Conservation (phyloP, 2,113 vertebrate species). For the Cettia cetti region DNA sequence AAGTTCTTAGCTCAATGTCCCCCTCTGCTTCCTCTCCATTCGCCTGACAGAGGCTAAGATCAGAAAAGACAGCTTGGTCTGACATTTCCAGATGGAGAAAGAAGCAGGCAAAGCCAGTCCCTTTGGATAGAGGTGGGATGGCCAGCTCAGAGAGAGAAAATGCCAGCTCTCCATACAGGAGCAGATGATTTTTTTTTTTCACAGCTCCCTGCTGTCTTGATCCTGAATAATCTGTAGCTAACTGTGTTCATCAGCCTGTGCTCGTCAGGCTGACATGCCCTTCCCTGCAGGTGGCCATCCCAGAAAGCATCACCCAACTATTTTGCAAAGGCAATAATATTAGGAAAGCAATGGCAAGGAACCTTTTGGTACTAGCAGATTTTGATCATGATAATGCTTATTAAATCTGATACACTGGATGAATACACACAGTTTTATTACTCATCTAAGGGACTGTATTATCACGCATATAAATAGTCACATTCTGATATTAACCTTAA, state of each 20-base stretch:
- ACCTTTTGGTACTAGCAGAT: neutral
- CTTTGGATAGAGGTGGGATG: neutral
- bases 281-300: neutral
- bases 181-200: neutral
- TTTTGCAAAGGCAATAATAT: neutral
- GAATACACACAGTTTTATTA: neutral
- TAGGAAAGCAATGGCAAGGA: neutral
- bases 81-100: neutral
- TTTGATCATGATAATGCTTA: neutral
- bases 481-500: neutral
- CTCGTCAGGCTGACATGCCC: neutral
- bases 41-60: neutral
- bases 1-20: neutral
- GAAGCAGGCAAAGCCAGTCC: neutral
- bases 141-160: neutral
- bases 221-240: conserved; percentile 23
- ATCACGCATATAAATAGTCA: neutral
- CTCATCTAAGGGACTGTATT: neutral
- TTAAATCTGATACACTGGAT: neutral
- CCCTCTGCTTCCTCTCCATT: neutral
- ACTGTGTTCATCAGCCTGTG: neutral
- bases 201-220: neutral
- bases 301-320: neutral
- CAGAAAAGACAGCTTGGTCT: neutral
- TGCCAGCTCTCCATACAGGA: neutral